Percentiles rank a stretch among this genome's conserved stretches.
Conservation (phyloP, 2,797 vertebrate genomes). For the Pangasius macronema region DNA sequence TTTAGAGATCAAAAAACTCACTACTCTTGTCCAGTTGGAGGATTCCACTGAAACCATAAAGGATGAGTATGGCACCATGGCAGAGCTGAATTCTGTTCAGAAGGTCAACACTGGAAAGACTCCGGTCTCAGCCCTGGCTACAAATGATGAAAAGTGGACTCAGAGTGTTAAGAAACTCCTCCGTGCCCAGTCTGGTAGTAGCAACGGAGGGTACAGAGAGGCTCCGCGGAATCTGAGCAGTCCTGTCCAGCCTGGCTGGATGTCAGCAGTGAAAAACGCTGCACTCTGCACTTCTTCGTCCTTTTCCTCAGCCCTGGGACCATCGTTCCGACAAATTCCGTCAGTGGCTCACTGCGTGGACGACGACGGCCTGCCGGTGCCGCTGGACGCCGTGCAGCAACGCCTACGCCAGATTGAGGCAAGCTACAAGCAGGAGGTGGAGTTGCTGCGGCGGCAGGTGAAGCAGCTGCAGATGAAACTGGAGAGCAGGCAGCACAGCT, state of each 20-base stretch:
- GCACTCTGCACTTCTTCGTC: slow-evolving; percentile 61
- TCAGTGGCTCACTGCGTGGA: slow-evolving; percentile 81
- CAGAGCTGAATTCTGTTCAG: slow-evolving; percentile 20
- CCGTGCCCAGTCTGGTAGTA: slow-evolving; percentile 70
- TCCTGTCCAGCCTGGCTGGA: slow-evolving; percentile 66
- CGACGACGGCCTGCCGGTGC: slow-evolving; percentile 93
- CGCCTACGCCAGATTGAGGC: slow-evolving; percentile 97
- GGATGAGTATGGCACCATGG: slow-evolving; percentile 63
- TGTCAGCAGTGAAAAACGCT: slow-evolving; percentile 66
- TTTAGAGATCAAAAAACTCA: slow-evolving; percentile 59
- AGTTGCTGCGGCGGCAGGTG: slow-evolving; percentile 92
- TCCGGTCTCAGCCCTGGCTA: background rate
- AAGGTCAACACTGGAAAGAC: slow-evolving; percentile 38
- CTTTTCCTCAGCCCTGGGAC: slow-evolving; percentile 51
- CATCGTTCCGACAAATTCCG: slow-evolving; percentile 44
- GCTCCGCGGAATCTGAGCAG: slow-evolving; percentile 64
- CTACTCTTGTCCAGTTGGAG: slow-evolving; percentile 63
- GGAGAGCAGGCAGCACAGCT: slow-evolving; percentile 88
- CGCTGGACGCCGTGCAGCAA: slow-evolving; percentile 94
- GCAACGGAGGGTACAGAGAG: slow-evolving; percentile 82
- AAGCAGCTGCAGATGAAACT: slow-evolving; percentile 94
- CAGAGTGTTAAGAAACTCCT: slow-evolving; percentile 73
- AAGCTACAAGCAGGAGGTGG: slow-evolving; percentile 95
- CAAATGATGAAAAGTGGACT: slow-evolving; percentile 48
- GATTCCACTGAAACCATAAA: slow-evolving; percentile 77